A percentile compares a stretch with the other conserved stretches of the same genome.
Evolutionary conservation across 2,888 invertebrate genomes (phyloP).

Genomic region (Oxycera nigricornis): DNA sequence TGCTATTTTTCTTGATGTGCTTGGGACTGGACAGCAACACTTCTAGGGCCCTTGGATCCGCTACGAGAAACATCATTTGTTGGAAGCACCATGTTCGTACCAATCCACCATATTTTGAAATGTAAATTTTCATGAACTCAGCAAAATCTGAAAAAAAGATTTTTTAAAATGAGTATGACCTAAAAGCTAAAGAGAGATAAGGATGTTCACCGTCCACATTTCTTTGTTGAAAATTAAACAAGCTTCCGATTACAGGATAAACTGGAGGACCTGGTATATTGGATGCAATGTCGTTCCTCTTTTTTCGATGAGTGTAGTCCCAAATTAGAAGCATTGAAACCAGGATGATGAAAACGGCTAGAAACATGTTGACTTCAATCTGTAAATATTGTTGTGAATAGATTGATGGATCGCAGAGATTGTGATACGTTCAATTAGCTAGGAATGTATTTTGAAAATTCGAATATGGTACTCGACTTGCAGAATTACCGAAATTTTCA

Average conservation of each 20-base stretch:
- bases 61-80: constrained; percentile 23
- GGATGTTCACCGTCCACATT: not conserved
- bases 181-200: not conserved
- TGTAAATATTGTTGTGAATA: too few relatives aligned
- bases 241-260: constrained; percentile 13
- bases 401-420: too few relatives aligned
- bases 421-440: too few relatives aligned
- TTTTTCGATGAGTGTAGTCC: not conserved
- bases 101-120: not conserved
- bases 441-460: too few relatives aligned
- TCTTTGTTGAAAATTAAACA: not conserved
- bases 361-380: not conserved
- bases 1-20: constrained; percentile 48
- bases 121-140: not conserved
- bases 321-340: not conserved
- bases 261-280: constrained; percentile 44
- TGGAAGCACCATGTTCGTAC: not conserved
- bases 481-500: too few relatives aligned
- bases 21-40: constrained; percentile 43
- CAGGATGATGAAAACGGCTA: not conserved
- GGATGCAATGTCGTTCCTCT: not conserved
- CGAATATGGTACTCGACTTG: too few relatives aligned
- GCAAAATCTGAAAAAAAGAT: not conserved
- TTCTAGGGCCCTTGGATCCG: constrained; percentile 48
- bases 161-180: not conserved